phyloP scores from a whole-genome alignment of 2,888 invertebrate genomes.

The Aphidius colemani region DNA sequence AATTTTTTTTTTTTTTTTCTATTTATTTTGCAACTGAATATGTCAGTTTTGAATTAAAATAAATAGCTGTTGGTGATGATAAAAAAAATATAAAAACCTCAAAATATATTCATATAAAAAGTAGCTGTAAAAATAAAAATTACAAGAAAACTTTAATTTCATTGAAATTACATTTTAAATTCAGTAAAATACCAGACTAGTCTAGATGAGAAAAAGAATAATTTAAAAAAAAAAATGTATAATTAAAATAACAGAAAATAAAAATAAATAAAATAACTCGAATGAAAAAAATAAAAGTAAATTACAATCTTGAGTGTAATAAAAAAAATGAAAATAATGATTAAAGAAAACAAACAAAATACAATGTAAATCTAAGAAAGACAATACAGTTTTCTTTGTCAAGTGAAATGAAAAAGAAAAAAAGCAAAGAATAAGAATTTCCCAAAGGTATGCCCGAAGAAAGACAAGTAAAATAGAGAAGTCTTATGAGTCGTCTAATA shows the following conservation, averaged over 20 bases:
- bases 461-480: conserved; percentile 3
- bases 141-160: too few species aligned
- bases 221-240: background rate
- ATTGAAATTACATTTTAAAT: too few species aligned
- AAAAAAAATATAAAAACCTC: conserved; percentile 1
- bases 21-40: too few species aligned
- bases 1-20: background rate
- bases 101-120: background rate
- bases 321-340: background rate
- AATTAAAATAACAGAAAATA: background rate
- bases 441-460: background rate
- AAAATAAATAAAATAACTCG: too few species aligned
- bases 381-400: background rate
- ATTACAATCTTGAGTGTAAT: too few species aligned
- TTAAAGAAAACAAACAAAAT: conserved; percentile 22
- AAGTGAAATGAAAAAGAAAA: conserved; percentile 11
- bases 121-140: background rate
- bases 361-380: background rate
- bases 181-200: too few species aligned
- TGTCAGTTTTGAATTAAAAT: too few species aligned
- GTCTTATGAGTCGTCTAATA: background rate
- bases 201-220: background rate
- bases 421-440: conserved; percentile 10
- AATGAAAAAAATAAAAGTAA: too few species aligned
- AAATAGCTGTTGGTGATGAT: background rate